A percentile compares a stretch with the other conserved stretches of the same genome.
phyloP scores from a whole-genome alignment of 1,140 invertebrate species.

The Heterodera carotae region DNA sequence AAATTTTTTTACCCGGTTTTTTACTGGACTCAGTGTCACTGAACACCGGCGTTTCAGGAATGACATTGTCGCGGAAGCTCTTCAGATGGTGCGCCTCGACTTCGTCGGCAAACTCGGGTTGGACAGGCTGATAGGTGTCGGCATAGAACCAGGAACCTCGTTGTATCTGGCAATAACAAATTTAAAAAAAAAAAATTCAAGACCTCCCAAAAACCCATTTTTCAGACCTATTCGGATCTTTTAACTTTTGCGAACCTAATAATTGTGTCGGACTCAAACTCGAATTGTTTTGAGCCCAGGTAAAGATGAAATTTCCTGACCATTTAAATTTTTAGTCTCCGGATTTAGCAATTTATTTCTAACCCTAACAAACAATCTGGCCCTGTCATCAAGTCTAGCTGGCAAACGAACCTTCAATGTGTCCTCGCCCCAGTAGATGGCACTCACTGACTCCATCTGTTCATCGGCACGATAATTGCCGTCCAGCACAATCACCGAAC shows the following conservation, averaged over 20 bases:
- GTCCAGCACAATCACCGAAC: conserved; percentile 61
- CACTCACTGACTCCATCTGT: conserved; percentile 26
- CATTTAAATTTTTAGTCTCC: background rate
- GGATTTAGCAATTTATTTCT: no score
- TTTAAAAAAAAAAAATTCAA: background rate
- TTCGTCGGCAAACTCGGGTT: conserved; percentile 54
- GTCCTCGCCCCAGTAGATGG: conserved; percentile 30
- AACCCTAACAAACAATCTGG: background rate
- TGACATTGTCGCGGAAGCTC: conserved; percentile 57
- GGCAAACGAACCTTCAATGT: conserved; percentile 34
- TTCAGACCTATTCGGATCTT: conserved; percentile 57
- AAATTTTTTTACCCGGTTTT: conserved; percentile 55
- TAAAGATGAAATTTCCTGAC: no score
- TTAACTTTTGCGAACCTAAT: no score
- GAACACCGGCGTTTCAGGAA: conserved; percentile 64
- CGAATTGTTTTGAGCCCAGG: no score
- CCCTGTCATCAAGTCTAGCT: background rate
- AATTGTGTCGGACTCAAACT: no score
- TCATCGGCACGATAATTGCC: conserved; percentile 38
- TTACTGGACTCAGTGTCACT: conserved; percentile 60
- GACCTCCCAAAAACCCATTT: conserved; percentile 41
- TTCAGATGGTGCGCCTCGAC: conserved; percentile 63
- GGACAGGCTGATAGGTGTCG: conserved; percentile 55
- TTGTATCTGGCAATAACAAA: conserved; percentile 42
- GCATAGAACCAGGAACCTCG: conserved; percentile 61